Percentiles rank a stretch among this genome's conserved stretches.
phyloP scores from a whole-genome alignment of 2,797 vertebrate genomes.

The Tarsius wallacei region DNA sequence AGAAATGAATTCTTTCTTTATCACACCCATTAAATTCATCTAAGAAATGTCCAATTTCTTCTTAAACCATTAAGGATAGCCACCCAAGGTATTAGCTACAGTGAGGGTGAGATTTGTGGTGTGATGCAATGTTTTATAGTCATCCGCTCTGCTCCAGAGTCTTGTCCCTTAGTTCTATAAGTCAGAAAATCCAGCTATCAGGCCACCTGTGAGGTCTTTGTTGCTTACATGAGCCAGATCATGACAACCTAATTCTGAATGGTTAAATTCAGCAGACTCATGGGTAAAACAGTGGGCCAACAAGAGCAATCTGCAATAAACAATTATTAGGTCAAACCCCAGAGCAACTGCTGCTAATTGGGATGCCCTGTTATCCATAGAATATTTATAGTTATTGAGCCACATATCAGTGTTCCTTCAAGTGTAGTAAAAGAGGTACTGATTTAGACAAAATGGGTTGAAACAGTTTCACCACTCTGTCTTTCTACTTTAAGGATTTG shows the following conservation, averaged over 20 bases:
- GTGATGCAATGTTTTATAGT: not conserved
- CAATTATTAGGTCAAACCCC: not conserved
- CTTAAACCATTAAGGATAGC: conserved; percentile 37
- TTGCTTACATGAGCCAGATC: not conserved
- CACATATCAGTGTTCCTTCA: not conserved
- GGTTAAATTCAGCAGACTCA: not conserved
- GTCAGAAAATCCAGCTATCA: not conserved
- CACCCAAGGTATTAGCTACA: not conserved
- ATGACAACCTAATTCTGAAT: conserved; percentile 19
- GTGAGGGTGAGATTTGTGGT: not conserved
- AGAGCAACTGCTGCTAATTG: not conserved
- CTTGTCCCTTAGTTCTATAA: not conserved
- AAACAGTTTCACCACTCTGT: not conserved
- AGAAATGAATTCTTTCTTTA: conserved; percentile 41
- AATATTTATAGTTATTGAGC: not conserved
- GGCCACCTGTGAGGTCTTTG: not conserved
- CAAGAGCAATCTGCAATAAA: not conserved
- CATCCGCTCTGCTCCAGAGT: not conserved
- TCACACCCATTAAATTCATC: conserved; percentile 46
- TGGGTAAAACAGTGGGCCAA: not conserved
- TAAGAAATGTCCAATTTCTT: conserved; percentile 33
- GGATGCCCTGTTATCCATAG: not conserved
- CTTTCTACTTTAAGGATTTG: not conserved
- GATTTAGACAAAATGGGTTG: not conserved
- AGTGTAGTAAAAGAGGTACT: conserved; percentile 7